Base-by-base conservation (phyloP, 2,888 invertebrate species). In the Aspidiotus rigidus region DNA sequence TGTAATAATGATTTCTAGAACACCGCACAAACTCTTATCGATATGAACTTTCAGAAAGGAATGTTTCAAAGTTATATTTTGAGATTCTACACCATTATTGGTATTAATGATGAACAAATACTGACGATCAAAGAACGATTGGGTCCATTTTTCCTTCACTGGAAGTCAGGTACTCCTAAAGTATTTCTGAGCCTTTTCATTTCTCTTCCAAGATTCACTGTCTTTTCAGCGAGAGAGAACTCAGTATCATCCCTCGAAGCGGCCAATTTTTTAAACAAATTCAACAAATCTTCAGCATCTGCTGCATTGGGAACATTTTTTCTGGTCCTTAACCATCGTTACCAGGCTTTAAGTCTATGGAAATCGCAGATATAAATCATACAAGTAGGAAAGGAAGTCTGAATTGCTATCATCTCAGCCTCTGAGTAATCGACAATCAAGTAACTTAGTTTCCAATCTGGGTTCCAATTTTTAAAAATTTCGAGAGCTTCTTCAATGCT, bases 281-380 rank as follows among this genome's bases (percentile, higher is more conserved):
- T n/a, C n/a, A n/a, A n/a, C n/a, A n/a, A n/a, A n/a, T n/a, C n/a
- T n/a, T n/a, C n/a, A n/a, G n/a, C n/a, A n/a, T n/a, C n/a, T n/a
- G n/a, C n/a, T n/a, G n/a, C n/a, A n/a, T n/a, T 49, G 3, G 49
- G n/a, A 2, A 49, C n/a, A 49, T 49, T 49, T 3, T 49, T 6
- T 49, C 6, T 5, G 11, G n/a, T 41, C 7, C 41, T 2, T 6
- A 61, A 40, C 61, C 61, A 61, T 1, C 61, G 41, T 2, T 13
- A 1, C 61, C 61, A 61, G 3, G 61, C 61, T 61, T 61, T 41
- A 1, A 3, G 5, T 1, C 61, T 2, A n/a, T 61, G 61, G 42
- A 61, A 61, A 41, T 41, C 42, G 16, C 61, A 61, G 7, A 61
- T 61, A 2, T 61, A 41, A n/a, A n/a, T n/a, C n/a, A 28, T 28